These are phyloP conservation scores for Epistrophe eligans DNA, from an alignment of 2,888 invertebrate species.

Conservation along the genomic window DNA sequence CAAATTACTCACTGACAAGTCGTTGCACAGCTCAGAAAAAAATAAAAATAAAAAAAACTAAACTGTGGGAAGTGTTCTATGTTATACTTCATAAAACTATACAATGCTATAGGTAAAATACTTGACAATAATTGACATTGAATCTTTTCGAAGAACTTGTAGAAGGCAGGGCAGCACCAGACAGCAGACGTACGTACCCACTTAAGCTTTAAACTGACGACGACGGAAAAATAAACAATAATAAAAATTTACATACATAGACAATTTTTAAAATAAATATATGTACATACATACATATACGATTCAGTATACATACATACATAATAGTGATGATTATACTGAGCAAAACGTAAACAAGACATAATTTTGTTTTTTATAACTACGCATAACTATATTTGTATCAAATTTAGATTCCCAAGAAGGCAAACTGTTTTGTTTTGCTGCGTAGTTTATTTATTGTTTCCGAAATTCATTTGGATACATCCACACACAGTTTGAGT, in stretches of 20 bases:
- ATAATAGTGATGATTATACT: background rate
- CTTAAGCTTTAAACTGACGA: conserved; percentile 2
- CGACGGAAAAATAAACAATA: background rate
- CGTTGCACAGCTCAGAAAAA: background rate
- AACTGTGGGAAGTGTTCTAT: conserved; percentile 13
- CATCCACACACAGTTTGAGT: background rate
- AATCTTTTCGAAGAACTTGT: background rate
- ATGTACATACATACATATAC: background rate
- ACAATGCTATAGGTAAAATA: background rate
- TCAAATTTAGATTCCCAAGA: conserved; percentile 20
- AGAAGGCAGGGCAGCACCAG: background rate
- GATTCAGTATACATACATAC: too few species aligned
- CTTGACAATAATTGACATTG: conserved; percentile 17
- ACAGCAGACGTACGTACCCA: background rate
- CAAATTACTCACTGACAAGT: conserved; percentile 24
- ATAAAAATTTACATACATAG: conserved; percentile 10
- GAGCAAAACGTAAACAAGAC: conserved; percentile 11
- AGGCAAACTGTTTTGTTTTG: background rate
- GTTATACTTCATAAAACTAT: too few species aligned
- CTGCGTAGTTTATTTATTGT: conserved; percentile 16
- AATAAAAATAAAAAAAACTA: too few species aligned
- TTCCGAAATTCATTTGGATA: conserved; percentile 1
- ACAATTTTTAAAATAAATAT: background rate
- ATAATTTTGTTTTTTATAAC: background rate
- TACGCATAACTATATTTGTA: background rate